Evolutionary conservation across 2,113 vertebrate species (phyloP), one percentile per base, ranked within the genome.

Genomic region (Antechinus stuartii): DNA sequence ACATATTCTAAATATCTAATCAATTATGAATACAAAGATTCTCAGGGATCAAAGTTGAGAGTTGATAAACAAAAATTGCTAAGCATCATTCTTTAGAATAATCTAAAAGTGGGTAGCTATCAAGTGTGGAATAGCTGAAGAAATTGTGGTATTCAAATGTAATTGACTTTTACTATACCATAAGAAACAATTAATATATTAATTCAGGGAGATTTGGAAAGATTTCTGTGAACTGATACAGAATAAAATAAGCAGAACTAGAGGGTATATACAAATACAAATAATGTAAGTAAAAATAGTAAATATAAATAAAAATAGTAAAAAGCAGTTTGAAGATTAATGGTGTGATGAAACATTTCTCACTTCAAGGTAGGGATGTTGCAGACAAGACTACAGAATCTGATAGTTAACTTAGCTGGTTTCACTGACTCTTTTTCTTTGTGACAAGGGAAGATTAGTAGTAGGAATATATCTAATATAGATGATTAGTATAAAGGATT

Each of bases 41-140:
- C 90, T 19, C 53, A 92, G 16, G 23, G 2, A 89, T 91, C 68
- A 93, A 89, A 53, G 46, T 22, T 52, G 24, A 92, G 53, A 91
- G 27, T 84, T 4, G 9, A 12, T 57, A 91, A 92, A 49, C 91
- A 91, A 35, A 96, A 94, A 93, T 89, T 92, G 95, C 24, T 30
- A 49, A 92, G 26, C 89, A 92, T 42, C 0, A 2, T 56, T 2
- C 84, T 93, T 93, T 49, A 92, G 22, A 84, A 92, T 6, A 23
- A 84, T n/a, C 16, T 84, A 6, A 0, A 22, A 84, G 19, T 23
- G 16, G 19, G n/a, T n/a, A 2, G 3, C 35, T 22, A 84, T 84
- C n/a, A 23, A 84, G 16, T 84, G 68, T n/a, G n/a, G 7, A 42
- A 23, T 84, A 19, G n/a, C 35, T 84, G 19, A 84, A 84, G 14